Percentiles rank a stretch among this genome's conserved stretches.
Conservation (phyloP, 2,797 vertebrate genomes). For the Sebastes trivittatus region DNA sequence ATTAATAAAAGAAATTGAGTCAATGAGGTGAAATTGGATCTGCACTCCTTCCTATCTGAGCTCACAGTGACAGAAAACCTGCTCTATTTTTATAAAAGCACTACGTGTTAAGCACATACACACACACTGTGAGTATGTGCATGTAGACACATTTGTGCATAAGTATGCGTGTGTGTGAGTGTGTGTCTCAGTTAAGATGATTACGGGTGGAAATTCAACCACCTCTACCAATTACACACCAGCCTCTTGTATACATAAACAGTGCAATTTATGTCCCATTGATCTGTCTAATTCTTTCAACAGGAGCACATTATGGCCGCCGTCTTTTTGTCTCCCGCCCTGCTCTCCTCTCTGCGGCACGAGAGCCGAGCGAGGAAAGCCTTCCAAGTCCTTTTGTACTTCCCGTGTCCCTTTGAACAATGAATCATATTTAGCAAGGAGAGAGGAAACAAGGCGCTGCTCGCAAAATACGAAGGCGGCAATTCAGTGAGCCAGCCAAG, state of each 20-base stretch:
- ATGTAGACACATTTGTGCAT: background rate
- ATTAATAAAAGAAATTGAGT: background rate
- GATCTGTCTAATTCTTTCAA: slow-evolving; percentile 66
- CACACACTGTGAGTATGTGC: background rate
- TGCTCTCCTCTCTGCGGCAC: slow-evolving; percentile 33
- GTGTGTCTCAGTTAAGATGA: slow-evolving; percentile 47
- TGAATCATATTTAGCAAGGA: slow-evolving; percentile 57
- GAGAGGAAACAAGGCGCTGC: slow-evolving; percentile 25
- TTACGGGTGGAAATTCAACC: slow-evolving; percentile 51
- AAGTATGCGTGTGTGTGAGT: background rate
- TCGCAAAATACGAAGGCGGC: slow-evolving; percentile 34
- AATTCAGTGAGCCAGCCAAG: slow-evolving; percentile 26
- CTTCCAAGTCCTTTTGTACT: slow-evolving; percentile 63
- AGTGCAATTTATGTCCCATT: slow-evolving; percentile 57
- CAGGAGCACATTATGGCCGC: slow-evolving; percentile 47
- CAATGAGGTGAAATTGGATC: background rate
- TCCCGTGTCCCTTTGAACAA: slow-evolving; percentile 64
- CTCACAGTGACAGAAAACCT: background rate
- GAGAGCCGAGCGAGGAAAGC: slow-evolving; percentile 28
- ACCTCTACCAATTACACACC: slow-evolving; percentile 61
- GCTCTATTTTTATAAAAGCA: background rate
- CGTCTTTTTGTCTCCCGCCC: slow-evolving; percentile 47
- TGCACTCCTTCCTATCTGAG: background rate
- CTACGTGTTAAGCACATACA: background rate
- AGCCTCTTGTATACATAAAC: slow-evolving; percentile 59